phyloP scores from a whole-genome alignment of 1,140 invertebrate species.

The Lordiphosa stackelbergi region DNA sequence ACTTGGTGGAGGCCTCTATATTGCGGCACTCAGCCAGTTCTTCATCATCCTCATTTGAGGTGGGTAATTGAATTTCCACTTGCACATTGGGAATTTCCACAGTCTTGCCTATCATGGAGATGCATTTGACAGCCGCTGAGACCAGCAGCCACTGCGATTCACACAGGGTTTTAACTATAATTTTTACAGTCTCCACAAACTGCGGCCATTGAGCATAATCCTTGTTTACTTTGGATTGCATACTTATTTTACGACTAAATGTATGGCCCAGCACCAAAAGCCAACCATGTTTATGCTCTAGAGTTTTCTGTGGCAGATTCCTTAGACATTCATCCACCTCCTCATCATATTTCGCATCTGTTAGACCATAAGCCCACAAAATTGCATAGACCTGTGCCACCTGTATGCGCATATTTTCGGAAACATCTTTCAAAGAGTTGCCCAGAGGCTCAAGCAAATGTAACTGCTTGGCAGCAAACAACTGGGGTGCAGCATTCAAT shows the following conservation, averaged over 20 bases:
- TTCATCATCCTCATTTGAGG: slow-evolving; percentile 47
- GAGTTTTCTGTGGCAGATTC: slow-evolving; percentile 52
- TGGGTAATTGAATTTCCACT: slow-evolving; percentile 56
- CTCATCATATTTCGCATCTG: slow-evolving; percentile 61
- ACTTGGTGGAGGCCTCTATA: slow-evolving; percentile 59
- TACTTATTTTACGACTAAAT: slow-evolving; percentile 61
- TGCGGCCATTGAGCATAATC: slow-evolving; percentile 53
- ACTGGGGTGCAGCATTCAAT: slow-evolving; percentile 65
- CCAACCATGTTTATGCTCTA: slow-evolving; percentile 75
- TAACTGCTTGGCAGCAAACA: slow-evolving; percentile 58
- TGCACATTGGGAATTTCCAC: slow-evolving; percentile 69
- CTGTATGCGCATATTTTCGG: slow-evolving; percentile 65
- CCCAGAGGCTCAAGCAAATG: slow-evolving; percentile 63
- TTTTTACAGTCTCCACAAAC: slow-evolving; percentile 64
- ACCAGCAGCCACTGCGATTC: slow-evolving; percentile 71
- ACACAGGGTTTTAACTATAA: slow-evolving; percentile 65
- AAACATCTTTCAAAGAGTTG: slow-evolving; percentile 72
- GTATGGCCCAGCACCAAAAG: slow-evolving; percentile 68
- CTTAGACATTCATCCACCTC: slow-evolving; percentile 58
- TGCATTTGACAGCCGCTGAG: slow-evolving; percentile 72
- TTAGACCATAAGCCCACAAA: slow-evolving; percentile 61
- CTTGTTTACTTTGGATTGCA: slow-evolving; percentile 21
- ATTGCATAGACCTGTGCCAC: slow-evolving; percentile 72
- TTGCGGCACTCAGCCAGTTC: slow-evolving; percentile 59
- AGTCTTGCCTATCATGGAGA: slow-evolving; percentile 73